Conservation (phyloP, 2,797 vertebrate species). For the Melanotaenia boesemani region DNA sequence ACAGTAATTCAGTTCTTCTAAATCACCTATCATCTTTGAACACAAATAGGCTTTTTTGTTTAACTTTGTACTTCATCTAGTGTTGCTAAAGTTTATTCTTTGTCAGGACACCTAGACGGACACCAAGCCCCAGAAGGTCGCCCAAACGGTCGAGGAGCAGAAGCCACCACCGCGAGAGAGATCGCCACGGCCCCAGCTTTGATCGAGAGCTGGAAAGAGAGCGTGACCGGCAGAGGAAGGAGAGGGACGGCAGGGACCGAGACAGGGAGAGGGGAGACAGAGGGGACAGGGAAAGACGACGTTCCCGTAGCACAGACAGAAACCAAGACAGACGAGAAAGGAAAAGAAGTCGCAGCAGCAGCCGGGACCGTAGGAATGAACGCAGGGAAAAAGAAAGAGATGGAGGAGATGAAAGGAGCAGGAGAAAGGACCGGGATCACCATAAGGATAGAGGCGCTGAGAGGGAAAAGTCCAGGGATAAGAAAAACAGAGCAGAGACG, state of each 20-base stretch:
- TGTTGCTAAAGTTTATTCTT: not conserved
- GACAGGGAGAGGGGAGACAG: conserved; percentile 85
- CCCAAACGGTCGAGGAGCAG: conserved; percentile 95
- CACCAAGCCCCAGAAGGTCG: conserved; percentile 89
- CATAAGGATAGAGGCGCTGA: conserved; percentile 90
- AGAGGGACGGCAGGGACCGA: conserved; percentile 79
- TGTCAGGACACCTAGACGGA: conserved; percentile 90
- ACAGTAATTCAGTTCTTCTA: no score
- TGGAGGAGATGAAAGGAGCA: conserved; percentile 80
- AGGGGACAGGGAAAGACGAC: conserved; percentile 87
- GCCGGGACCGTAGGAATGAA: conserved; percentile 89
- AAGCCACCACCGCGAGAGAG: conserved; percentile 92
- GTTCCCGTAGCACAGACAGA: conserved; percentile 90
- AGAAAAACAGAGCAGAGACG: conserved; percentile 88
- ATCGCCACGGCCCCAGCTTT: conserved; percentile 91
- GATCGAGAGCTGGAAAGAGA: conserved; percentile 96
- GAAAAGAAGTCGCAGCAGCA: conserved; percentile 88
- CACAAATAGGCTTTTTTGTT: not conserved
- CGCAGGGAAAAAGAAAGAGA: conserved; percentile 88
- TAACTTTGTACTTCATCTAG: not conserved
- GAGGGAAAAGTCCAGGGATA: conserved; percentile 92
- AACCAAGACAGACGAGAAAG: conserved; percentile 89
- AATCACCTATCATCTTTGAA: no score
- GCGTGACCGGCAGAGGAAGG: conserved; percentile 84
- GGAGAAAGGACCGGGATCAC: conserved; percentile 90